phyloP scores from a whole-genome alignment of 2,797 vertebrate genomes.

The Helarctos malayanus region DNA sequence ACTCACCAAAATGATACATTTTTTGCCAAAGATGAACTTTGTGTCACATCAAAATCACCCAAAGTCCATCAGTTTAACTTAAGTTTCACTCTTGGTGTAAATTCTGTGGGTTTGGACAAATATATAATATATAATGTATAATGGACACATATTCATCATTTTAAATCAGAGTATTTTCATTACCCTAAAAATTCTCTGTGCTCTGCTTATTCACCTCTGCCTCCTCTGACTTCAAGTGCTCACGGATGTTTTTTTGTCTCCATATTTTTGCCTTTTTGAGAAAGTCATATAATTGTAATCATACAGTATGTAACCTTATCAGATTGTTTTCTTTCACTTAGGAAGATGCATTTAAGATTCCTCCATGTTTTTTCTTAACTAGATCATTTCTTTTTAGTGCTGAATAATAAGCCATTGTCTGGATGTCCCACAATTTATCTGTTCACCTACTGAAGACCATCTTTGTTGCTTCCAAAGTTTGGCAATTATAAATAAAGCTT shows the following conservation, averaged over 20 bases:
- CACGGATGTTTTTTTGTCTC: neutral
- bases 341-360: neutral
- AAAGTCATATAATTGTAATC: neutral
- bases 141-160: neutral
- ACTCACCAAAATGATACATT: neutral
- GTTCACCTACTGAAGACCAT: neutral
- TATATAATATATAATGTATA: neutral
- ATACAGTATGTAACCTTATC: neutral
- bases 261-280: neutral
- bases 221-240: neutral
- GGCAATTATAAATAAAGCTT: neutral
- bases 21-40: neutral
- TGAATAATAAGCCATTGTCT: neutral
- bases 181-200: neutral
- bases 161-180: neutral
- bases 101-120: neutral
- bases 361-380: neutral
- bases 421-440: neutral
- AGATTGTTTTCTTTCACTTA: slow-evolving; percentile 14
- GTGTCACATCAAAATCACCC: neutral
- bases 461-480: slow-evolving; percentile 21
- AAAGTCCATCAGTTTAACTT: neutral
- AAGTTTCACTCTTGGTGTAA: neutral
- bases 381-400: neutral
- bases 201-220: neutral